Percentiles rank a stretch among this genome's conserved stretches.
These are phyloP conservation scores for Poecilobothrus nobilitatus DNA, from an alignment of 2,888 invertebrate genomes.

Conservation along the genomic window DNA sequence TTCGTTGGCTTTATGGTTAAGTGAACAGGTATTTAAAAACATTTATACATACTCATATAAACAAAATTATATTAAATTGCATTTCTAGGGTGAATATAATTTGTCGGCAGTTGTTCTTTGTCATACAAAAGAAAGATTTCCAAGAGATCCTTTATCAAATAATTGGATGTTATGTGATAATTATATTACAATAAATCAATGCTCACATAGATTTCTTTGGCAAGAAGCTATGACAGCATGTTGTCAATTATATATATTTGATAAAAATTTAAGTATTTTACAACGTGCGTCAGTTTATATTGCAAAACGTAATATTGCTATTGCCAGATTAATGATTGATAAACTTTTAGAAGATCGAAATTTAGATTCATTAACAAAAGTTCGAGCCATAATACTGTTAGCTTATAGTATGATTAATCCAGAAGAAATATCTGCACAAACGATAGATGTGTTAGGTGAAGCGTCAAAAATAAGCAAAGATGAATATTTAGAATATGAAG, in stretches of 20 bases:
- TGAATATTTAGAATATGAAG: slow-evolving; percentile 69
- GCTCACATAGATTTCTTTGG: slow-evolving; percentile 51
- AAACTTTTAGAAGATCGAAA: slow-evolving; percentile 33
- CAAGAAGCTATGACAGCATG: slow-evolving; percentile 61
- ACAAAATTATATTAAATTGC: not conserved
- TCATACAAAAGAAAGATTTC: slow-evolving; percentile 56
- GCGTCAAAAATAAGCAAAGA: slow-evolving; percentile 66
- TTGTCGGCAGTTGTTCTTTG: slow-evolving; percentile 51
- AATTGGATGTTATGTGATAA: slow-evolving; percentile 63
- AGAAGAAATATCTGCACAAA: slow-evolving; percentile 48
- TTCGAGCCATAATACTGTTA: slow-evolving; percentile 60
- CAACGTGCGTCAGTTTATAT: slow-evolving; percentile 42
- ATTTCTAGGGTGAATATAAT: slow-evolving; percentile 45
- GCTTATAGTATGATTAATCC: slow-evolving; percentile 54
- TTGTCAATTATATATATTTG: slow-evolving; percentile 57
- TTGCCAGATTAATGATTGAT: slow-evolving; percentile 38
- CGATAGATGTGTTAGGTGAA: slow-evolving; percentile 53
- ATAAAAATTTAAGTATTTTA: slow-evolving; percentile 58
- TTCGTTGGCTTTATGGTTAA: slow-evolving; percentile 51
- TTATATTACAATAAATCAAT: slow-evolving; percentile 47
- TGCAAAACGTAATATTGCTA: slow-evolving; percentile 40
- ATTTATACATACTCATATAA: not conserved
- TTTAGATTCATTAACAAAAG: slow-evolving; percentile 44
- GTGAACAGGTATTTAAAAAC: slow-evolving; percentile 29
- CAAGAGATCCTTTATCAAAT: slow-evolving; percentile 52